Evolutionary conservation across 2,113 vertebrate genomes (phyloP).

Genomic region (Sylvilagus bachmani): DNA sequence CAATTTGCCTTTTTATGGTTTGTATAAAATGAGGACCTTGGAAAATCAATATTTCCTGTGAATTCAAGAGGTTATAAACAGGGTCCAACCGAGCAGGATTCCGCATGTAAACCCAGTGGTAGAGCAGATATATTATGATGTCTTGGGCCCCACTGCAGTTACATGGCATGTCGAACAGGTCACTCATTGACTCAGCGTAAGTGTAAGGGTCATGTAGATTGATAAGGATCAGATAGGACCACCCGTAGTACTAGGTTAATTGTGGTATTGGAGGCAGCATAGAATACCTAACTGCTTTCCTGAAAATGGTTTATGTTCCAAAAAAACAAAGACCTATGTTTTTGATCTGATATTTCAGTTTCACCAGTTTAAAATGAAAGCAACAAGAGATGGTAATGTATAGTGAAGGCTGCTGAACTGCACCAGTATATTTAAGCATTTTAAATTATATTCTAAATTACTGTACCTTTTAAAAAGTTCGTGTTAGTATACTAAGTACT

Average conservation of each 20-base stretch:
- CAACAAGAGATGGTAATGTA: slow-evolving; percentile 13
- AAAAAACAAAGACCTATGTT: slow-evolving; percentile 43
- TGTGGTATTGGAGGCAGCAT: slow-evolving; percentile 30
- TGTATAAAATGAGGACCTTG: slow-evolving; percentile 41
- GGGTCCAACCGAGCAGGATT: background rate
- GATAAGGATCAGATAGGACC: slow-evolving; percentile 61
- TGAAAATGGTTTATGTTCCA: slow-evolving; percentile 40
- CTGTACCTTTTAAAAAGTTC: slow-evolving; percentile 72
- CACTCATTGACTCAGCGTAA: background rate
- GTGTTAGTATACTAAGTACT: slow-evolving; percentile 62
- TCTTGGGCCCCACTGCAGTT: background rate
- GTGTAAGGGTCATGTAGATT: background rate
- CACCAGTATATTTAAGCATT: slow-evolving; percentile 42
- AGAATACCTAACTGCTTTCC: slow-evolving; percentile 15
- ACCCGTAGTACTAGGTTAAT: slow-evolving; percentile 11
- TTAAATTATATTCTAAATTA: slow-evolving; percentile 54
- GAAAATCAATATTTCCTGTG: slow-evolving; percentile 33
- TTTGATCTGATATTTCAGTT: background rate
- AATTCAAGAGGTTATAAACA: background rate
- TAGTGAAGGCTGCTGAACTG: slow-evolving; percentile 18
- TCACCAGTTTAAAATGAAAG: slow-evolving; percentile 46
- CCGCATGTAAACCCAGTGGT: background rate
- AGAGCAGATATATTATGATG: background rate
- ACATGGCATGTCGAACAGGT: background rate
- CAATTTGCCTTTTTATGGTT: slow-evolving; percentile 2